Percentiles rank a stretch among this genome's conserved stretches.
Conservation (phyloP, 2,888 invertebrate genomes). For the Tetropium fuscum region DNA sequence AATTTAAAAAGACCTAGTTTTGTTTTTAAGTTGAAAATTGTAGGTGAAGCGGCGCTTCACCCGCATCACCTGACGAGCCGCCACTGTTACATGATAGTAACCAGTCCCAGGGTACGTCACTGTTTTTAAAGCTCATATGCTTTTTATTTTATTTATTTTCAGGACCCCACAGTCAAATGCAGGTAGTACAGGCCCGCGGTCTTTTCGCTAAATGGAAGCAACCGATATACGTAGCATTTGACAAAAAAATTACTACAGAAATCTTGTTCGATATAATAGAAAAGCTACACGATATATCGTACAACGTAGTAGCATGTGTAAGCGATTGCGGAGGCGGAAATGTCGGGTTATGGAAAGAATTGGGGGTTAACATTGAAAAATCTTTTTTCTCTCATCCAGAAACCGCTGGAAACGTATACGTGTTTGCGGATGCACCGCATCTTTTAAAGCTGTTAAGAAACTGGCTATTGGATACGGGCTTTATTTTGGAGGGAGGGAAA, state of each 20-base stretch:
- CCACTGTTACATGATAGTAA: no score
- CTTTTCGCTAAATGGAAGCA: constrained; percentile 7
- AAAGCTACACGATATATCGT: constrained; percentile 7
- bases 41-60: no score
- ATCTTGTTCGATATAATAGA: background rate
- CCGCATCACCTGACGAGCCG: no score
- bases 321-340: constrained; percentile 16
- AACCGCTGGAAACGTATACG: background rate
- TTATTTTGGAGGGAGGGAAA: background rate
- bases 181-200: constrained; percentile 3
- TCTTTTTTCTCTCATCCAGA: background rate
- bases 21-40: no score
- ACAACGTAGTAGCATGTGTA: constrained; percentile 20
- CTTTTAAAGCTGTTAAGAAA: background rate
- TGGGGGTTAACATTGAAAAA: background rate
- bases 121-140: no score
- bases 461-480: background rate
- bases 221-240: background rate
- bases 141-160: no score
- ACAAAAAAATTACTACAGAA: background rate
- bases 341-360: constrained; percentile 18
- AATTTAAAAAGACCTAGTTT: no score
- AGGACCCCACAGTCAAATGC: constrained; percentile 18
- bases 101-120: no score
- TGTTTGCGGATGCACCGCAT: constrained; percentile 8